Evolutionary conservation across 2,113 vertebrate species (phyloP).

Genomic region (Tamias sibiricus): DNA sequence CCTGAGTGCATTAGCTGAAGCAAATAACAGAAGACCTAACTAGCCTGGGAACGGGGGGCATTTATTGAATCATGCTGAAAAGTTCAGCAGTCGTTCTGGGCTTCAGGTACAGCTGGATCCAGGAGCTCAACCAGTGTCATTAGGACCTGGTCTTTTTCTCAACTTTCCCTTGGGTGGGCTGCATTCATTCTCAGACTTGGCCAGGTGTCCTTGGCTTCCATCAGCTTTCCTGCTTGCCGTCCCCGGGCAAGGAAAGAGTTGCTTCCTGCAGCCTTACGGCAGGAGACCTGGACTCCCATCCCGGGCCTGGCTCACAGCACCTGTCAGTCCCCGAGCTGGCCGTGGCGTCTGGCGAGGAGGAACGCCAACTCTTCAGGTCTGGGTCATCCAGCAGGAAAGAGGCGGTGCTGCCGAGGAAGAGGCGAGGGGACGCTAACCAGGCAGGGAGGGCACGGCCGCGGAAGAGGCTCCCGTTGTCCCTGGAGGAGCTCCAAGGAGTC

Average conservation of each 20-base stretch:
- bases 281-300: neutral
- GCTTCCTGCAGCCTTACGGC: neutral
- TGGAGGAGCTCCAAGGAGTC: too few species aligned
- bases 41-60: neutral
- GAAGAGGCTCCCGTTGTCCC: neutral
- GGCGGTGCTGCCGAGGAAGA: neutral
- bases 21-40: neutral
- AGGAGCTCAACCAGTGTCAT: neutral
- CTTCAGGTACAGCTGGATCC: neutral
- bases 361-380: neutral
- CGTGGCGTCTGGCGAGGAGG: neutral
- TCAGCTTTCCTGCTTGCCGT: neutral
- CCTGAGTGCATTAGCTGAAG: neutral
- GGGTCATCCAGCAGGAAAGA: neutral
- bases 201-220: neutral
- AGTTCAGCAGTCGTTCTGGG: neutral
- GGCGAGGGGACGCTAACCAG: neutral
- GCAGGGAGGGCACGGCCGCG: neutral
- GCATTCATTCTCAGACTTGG: too few species aligned
- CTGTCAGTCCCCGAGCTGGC: neutral
- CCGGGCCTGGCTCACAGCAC: neutral
- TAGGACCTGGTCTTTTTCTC: neutral
- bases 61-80: neutral
- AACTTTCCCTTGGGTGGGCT: neutral
- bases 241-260: neutral